Conservation (phyloP, 2,113 vertebrate species). For the Stictonetta naevosa region DNA sequence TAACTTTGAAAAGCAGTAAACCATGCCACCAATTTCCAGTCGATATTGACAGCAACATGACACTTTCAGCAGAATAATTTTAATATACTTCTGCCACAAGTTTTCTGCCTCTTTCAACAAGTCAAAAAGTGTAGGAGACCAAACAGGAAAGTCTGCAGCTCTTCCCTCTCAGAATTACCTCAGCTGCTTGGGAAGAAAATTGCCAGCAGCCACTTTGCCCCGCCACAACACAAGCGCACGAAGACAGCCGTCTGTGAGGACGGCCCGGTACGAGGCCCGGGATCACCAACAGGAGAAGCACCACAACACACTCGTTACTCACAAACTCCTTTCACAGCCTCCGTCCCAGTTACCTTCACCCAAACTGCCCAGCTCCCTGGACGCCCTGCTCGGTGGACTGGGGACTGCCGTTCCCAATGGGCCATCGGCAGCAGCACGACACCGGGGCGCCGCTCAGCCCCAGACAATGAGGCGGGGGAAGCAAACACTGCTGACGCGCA, state of each 20-base stretch:
- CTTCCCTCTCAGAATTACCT: not conserved
- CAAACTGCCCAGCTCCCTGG: not conserved
- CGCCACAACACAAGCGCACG: accelerated
- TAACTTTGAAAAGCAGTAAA: not conserved
- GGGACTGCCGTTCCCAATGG: not conserved
- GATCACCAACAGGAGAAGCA: not conserved
- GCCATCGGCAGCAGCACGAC: constrained; percentile 2
- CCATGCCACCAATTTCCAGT: not conserved
- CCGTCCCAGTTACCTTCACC: not conserved
- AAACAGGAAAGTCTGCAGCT: not conserved
- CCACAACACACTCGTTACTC: accelerated
- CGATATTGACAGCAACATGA: not conserved
- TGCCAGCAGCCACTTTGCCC: not conserved
- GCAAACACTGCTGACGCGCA: not conserved
- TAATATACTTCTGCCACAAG: not conserved
- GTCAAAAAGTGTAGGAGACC: not conserved
- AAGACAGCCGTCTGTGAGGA: not conserved
- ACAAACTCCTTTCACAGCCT: not conserved
- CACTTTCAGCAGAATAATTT: not conserved
- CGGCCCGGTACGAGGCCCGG: not conserved
- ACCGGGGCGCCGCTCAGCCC: not conserved
- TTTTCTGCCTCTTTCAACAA: not conserved
- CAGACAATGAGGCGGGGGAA: not conserved
- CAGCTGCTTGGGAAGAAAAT: not conserved
- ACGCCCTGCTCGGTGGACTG: not conserved